phyloP scores from a whole-genome alignment of 1,140 invertebrate genomes.

The Popillia japonica region DNA sequence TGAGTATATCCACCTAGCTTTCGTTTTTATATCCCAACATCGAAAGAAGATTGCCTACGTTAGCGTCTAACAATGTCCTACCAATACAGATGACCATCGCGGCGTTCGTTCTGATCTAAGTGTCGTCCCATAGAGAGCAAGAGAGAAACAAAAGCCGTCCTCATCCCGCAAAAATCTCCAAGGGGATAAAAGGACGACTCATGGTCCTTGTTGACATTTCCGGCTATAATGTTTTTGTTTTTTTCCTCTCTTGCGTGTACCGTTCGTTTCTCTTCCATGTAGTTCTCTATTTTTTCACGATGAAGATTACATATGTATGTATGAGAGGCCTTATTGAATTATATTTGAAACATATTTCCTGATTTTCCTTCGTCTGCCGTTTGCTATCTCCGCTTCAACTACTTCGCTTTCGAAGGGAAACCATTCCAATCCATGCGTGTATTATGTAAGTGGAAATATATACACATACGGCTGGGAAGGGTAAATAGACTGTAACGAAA shows the following conservation, averaged over 20 bases:
- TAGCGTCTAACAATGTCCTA: conserved; percentile 31
- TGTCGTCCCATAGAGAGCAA: background rate
- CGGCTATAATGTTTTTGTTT: conserved; percentile 34
- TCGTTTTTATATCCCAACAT: background rate
- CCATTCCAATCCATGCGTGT: conserved; percentile 15
- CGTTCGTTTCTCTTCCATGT: background rate
- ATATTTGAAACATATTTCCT: conserved; percentile 29
- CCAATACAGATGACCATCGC: conserved; percentile 23
- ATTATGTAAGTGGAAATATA: conserved; percentile 11
- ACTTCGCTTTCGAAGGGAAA: background rate
- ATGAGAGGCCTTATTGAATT: conserved; percentile 24
- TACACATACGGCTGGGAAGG: background rate
- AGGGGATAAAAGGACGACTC: conserved; percentile 17
- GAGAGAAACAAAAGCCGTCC: background rate
- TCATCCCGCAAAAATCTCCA: conserved; percentile 19
- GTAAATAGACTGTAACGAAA: background rate
- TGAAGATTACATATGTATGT: conserved; percentile 21
- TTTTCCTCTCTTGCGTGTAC: background rate
- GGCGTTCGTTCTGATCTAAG: conserved; percentile 7
- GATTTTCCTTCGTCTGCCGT: conserved; percentile 2
- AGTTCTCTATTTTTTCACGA: background rate
- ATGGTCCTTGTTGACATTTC: conserved; percentile 31
- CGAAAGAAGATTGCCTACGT: conserved; percentile 29
- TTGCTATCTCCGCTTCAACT: background rate
- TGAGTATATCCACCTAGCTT: conserved; percentile 26